Evolutionary conservation across 2,888 invertebrate species (phyloP).

Genomic region (Baccha elongata): DNA sequence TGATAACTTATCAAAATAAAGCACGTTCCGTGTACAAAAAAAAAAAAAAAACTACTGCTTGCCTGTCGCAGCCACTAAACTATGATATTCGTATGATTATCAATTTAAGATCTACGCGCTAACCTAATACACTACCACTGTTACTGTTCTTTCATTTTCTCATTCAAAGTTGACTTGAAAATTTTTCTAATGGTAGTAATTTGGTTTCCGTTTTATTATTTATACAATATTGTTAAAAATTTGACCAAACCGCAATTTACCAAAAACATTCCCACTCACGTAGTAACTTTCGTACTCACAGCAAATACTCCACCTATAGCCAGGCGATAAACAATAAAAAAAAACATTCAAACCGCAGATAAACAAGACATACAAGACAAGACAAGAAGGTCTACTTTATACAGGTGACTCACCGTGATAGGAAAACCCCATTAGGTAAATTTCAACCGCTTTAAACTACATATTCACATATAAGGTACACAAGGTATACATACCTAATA

Average conservation of each 20-base stretch:
- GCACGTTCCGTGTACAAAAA: slow-evolving; percentile 9
- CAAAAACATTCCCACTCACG: slow-evolving; percentile 36
- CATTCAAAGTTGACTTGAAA: too few relatives aligned
- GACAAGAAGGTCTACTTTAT: slow-evolving; percentile 18
- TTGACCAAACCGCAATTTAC: slow-evolving; percentile 62
- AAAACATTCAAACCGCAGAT: slow-evolving; percentile 46
- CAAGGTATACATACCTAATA: neutral
- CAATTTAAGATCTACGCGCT: too few relatives aligned
- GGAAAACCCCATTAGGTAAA: slow-evolving; percentile 64
- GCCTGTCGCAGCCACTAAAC: neutral
- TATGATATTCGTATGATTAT: neutral
- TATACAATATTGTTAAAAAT: slow-evolving; percentile 41
- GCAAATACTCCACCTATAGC: slow-evolving; percentile 14
- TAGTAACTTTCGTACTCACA: neutral
- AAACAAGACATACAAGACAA: slow-evolving; percentile 46
- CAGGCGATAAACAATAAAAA: slow-evolving; percentile 16
- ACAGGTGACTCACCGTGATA: slow-evolving; percentile 61
- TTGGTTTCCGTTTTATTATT: slow-evolving; percentile 70
- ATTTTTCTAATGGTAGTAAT: slow-evolving; percentile 27
- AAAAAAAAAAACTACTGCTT: neutral
- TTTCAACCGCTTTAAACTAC: slow-evolving; percentile 26
- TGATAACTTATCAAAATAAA: neutral
- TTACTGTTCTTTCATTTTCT: too few relatives aligned
- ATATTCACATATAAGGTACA: too few relatives aligned
- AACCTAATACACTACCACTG: too few relatives aligned